phyloP scores from a whole-genome alignment of 2,888 invertebrate genomes.

The Eupithecia exiguata region DNA sequence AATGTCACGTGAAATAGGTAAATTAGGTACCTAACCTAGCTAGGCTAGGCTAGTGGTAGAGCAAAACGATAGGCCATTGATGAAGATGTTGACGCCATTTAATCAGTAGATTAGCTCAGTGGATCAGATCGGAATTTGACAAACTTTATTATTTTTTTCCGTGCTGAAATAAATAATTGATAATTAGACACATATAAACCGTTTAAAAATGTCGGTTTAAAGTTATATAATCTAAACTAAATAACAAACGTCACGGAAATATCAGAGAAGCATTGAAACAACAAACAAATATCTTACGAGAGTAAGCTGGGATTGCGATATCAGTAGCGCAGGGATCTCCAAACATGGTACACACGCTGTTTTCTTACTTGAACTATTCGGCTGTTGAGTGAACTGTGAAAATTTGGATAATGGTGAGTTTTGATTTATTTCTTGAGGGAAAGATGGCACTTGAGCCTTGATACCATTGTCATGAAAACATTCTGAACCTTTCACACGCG shows the following conservation, averaged over 20 bases:
- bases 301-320: conserved; percentile 45
- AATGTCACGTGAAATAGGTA: too few relatives aligned
- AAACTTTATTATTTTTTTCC: background rate
- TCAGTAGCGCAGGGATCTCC: conserved; percentile 45
- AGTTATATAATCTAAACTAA: background rate
- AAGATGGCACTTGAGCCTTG: background rate
- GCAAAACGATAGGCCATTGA: too few relatives aligned
- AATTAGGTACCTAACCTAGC: too few relatives aligned
- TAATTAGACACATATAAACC: background rate
- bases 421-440: background rate
- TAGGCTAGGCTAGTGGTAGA: too few relatives aligned
- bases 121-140: background rate
- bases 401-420: conserved; percentile 37
- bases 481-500: background rate
- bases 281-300: conserved; percentile 25
- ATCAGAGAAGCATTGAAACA: conserved; percentile 27
- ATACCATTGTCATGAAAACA: background rate
- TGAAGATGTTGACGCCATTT: too few relatives aligned
- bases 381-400: conserved; percentile 34
- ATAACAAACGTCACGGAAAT: conserved; percentile 34
- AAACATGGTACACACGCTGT: conserved; percentile 46
- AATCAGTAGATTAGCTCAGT: background rate
- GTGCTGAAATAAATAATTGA: background rate
- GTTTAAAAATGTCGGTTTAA: background rate
- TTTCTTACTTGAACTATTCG: conserved; percentile 28